Base-by-base conservation (phyloP, 2,797 vertebrate species). In the Decapterus maruadsi region DNA sequence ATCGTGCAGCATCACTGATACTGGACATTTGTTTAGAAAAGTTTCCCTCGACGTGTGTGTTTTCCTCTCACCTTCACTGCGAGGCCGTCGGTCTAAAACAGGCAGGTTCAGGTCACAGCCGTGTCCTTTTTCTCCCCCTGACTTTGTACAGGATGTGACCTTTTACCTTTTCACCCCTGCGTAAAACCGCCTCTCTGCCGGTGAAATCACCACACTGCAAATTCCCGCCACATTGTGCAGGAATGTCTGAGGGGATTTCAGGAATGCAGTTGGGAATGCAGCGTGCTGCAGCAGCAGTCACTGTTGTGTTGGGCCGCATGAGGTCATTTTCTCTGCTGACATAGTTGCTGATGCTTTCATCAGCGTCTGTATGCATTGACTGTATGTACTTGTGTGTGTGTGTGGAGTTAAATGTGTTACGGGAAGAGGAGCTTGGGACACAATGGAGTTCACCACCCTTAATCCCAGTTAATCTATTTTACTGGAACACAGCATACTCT, bases 191-290 rank as follows among this genome's bases (percentile, higher is more conserved):
- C 45, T 76, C 56, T 68, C 31, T 16, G 26, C 65, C 26, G 9
- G 42, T 73, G 70, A 78, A 75, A 78, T 59, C 45, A 11, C 50
- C 71, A 70, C 66, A 7, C 65, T 65, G 77, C 84, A 65, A 57
- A 77, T 85, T 85, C 81, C 76, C 42, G 22, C 69, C 85, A 82
- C 75, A 50, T 70, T 74, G 77, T 77, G 74, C 62, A 75, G 86
- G 84, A 89, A 87, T 86, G 84, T 73, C 69, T 71, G 78, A 76
- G 62, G 54, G 77, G 77, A 86, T 79, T 78, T 80, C 60, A 85
- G 80, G 87, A 90, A 88, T 90, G 83, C 51, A 57, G 63, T 9
- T 12, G 66, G 68, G 88, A 90, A 85, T 90, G 78, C 83, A 55
- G 74, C 53, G 0, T 68, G 76, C 80, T 68, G 8, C 83, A 75